Conservation (phyloP, 2,797 vertebrate species). For the Oreortyx pictus region DNA sequence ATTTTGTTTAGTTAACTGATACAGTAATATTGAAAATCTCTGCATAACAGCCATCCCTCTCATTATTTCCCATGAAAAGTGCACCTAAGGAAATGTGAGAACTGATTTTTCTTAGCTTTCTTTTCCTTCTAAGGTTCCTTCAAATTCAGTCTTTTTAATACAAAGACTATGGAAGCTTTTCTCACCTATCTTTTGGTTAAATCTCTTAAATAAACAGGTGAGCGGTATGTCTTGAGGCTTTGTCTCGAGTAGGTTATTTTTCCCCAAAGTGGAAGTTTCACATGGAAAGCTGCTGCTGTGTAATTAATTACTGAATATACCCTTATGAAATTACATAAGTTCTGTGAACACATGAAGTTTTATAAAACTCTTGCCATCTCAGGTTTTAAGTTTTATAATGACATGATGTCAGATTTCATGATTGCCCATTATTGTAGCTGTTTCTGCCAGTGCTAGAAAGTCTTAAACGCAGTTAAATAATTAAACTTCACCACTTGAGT, state of each 20-base stretch:
- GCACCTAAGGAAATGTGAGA: no score
- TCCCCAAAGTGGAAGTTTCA: not conserved
- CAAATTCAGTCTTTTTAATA: not conserved
- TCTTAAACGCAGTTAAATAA: not conserved
- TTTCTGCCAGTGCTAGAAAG: not conserved
- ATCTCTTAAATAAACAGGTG: not conserved
- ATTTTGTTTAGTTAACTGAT: not conserved
- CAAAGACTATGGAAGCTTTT: not conserved
- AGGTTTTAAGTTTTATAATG: no score
- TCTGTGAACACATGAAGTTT: not conserved
- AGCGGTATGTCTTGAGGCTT: not conserved
- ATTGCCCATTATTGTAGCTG: not conserved
- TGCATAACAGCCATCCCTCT: not conserved
- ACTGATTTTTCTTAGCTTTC: not conserved
- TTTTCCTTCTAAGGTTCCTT: not conserved
- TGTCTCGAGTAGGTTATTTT: not conserved
- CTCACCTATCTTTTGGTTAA: not conserved
- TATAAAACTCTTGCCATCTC: not conserved
- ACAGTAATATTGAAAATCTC: not conserved
- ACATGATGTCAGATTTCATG: not conserved
- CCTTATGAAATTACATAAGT: no score
- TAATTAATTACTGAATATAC: not conserved
- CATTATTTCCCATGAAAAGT: not conserved
- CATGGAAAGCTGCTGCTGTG: not conserved
- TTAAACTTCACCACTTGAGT: not conserved